Evolutionary conservation across 2,888 invertebrate species (phyloP), one percentile per base, ranked within the genome.

Genomic region (Heliconius hortense): DNA sequence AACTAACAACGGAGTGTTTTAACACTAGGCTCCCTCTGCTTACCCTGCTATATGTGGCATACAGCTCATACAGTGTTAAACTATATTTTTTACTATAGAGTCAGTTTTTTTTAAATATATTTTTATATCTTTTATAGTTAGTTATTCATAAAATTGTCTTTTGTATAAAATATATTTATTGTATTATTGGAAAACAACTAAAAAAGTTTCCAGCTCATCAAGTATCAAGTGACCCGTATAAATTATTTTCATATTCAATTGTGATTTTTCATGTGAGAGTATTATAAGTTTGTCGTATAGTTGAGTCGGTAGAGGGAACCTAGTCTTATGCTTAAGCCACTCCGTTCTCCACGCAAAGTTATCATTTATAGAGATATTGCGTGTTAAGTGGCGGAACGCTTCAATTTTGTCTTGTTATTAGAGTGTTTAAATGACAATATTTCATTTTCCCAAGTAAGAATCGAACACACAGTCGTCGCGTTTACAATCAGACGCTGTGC

Each of bases 161-260:
- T 18, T 60, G 15, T 60, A 60, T 7, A 60, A 60, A 60, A 60
- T 63, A 63, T 31, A 63, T 31, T 28, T 31, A 39, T 15, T 64
- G 26, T 64, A 39, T 64, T 64, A 64, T 66, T 39, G 39, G 64
- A 66, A 66, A 66, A 39, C 35, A 66, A 66, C 64, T 39, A 39
- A 39, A 66, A 24, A 35, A 66, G 64, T 66, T 66, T n/a, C 13
- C 39, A 39, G 24, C 64, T 39, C 64, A 66, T 66, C 26, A 39
- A 26, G 64, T 66, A 15, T 39, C 64, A 39, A 39, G n/a, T 66
- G 64, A 66, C 24, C 64, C 24, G 64, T 39, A 66, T 24, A 66
- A 24, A 66, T 39, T 66, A 66, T 39, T 66, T 66, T 66, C 35
- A 66, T 39, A 66, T 66, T 13, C 39, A n/a, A 39, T n/a, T 39